Conservation (phyloP, 2,113 vertebrate species). For the Lucifuga dentata region DNA sequence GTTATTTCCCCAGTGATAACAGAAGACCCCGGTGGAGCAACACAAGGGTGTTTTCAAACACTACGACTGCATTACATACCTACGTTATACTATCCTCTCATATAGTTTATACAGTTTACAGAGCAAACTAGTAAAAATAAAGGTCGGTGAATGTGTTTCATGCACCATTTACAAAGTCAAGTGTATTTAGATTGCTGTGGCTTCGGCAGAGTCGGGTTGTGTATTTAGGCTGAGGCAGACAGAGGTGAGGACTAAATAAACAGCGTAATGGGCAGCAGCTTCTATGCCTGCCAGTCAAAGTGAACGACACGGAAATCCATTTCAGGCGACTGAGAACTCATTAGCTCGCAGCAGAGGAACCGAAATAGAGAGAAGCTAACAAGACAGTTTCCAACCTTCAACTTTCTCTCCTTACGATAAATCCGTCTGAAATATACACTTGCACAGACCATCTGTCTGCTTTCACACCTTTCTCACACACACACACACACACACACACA, state of each 20-base stretch:
- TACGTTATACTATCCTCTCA: too few species aligned
- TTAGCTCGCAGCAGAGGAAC: constrained; percentile 47
- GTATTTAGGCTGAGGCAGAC: background rate
- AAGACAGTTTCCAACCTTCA: constrained; percentile 13
- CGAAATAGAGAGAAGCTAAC: constrained; percentile 25
- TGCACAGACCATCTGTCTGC: constrained; percentile 1
- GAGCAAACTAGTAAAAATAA: background rate
- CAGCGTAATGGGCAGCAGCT: constrained; percentile 21
- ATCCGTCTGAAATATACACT: background rate
- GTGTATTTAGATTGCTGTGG: background rate
- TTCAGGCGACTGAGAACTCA: constrained; percentile 47
- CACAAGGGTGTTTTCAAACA: background rate
- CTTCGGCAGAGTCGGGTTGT: background rate
- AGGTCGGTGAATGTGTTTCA: background rate
- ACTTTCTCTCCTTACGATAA: background rate
- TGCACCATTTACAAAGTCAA: background rate
- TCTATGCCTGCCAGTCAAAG: constrained; percentile 38
- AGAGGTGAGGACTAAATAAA: background rate
- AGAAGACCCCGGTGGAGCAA: background rate
- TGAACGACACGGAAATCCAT: constrained; percentile 47
- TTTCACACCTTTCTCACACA: background rate
- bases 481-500: background rate
- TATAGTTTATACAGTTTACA: background rate
- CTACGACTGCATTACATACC: background rate
- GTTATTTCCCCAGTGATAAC: background rate